Percentiles rank a stretch among this genome's conserved stretches.
Evolutionary conservation across 2,113 vertebrate genomes (phyloP).

Genomic region (Hyaena hyaena): DNA sequence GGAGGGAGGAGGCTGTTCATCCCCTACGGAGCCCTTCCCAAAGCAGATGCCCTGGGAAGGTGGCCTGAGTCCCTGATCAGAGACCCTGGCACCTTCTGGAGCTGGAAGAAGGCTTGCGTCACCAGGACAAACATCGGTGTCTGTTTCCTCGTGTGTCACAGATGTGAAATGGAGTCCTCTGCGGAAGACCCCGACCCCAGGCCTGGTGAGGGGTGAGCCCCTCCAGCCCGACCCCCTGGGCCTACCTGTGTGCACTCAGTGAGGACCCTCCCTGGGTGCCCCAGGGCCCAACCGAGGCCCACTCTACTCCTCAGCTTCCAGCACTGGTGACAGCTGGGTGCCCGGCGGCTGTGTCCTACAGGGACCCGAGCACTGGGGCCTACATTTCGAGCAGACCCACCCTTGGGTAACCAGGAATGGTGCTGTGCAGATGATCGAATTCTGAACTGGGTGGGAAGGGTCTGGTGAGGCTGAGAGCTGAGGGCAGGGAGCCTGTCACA

Average conservation of each 20-base stretch:
- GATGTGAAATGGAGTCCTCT: rapidly evolving
- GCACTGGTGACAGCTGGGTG: neutral
- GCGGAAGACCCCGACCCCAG: neutral
- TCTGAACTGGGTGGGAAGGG: neutral
- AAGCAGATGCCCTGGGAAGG: neutral
- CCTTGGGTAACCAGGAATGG: neutral
- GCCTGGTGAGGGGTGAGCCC: neutral
- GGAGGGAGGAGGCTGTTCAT: neutral
- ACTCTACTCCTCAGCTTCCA: neutral
- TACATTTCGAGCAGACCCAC: rapidly evolving
- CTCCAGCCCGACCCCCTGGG: neutral
- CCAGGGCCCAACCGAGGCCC: neutral
- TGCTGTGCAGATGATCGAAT: neutral
- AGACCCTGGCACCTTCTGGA: neutral
- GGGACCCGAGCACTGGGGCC: neutral
- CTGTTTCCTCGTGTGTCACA: neutral
- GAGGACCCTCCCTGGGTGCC: neutral
- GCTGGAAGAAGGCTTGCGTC: neutral
- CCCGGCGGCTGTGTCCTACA: rapidly evolving
- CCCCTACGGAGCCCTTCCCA: neutral
- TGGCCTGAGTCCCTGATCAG: neutral
- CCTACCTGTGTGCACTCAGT: neutral
- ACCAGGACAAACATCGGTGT: neutral
- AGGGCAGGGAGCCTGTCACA: neutral
- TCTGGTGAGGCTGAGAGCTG: neutral